A percentile compares a stretch with the other conserved stretches of the same genome.
These are phyloP conservation scores for Enteromius trimaculatus DNA, from an alignment of 2,797 vertebrate species.

Conservation along the genomic window DNA sequence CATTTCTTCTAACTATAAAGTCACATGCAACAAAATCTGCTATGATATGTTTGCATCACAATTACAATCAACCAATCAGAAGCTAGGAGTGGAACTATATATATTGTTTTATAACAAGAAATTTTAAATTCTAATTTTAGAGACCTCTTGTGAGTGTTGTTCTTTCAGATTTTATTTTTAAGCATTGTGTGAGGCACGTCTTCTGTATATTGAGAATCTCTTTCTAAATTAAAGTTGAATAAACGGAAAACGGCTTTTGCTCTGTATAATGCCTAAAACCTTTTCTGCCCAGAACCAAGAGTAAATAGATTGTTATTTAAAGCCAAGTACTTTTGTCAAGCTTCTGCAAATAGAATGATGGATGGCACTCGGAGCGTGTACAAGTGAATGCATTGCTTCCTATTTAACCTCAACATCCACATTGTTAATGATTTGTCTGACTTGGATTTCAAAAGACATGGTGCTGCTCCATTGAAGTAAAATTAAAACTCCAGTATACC, in stretches of 20 bases:
- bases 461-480: slow-evolving; percentile 93
- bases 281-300: slow-evolving; percentile 87
- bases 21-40: not conserved
- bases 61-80: not conserved
- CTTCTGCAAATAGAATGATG: slow-evolving; percentile 98
- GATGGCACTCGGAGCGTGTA: slow-evolving; percentile 85
- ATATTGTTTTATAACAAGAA: not conserved
- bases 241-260: slow-evolving; percentile 89
- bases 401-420: slow-evolving; percentile 93
- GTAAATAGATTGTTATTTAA: slow-evolving; percentile 94
- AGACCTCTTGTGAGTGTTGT: not conserved
- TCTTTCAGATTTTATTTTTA: not conserved
- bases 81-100: not conserved
- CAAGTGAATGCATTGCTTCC: slow-evolving; percentile 89
- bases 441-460: slow-evolving; percentile 89
- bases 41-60: too few relatives aligned
- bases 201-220: slow-evolving; percentile 48
- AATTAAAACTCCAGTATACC: slow-evolving; percentile 98
- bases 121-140: not conserved
- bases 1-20: not conserved
- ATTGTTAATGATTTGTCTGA: slow-evolving; percentile 94
- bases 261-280: slow-evolving; percentile 88
- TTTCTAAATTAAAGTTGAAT: slow-evolving; percentile 86
- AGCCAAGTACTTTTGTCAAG: slow-evolving; percentile 96
- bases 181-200: not conserved